Percentiles rank a stretch among this genome's conserved stretches.
These are phyloP conservation scores for Gymnorhina tibicen DNA, from an alignment of 2,113 vertebrate genomes.

Conservation along the genomic window DNA sequence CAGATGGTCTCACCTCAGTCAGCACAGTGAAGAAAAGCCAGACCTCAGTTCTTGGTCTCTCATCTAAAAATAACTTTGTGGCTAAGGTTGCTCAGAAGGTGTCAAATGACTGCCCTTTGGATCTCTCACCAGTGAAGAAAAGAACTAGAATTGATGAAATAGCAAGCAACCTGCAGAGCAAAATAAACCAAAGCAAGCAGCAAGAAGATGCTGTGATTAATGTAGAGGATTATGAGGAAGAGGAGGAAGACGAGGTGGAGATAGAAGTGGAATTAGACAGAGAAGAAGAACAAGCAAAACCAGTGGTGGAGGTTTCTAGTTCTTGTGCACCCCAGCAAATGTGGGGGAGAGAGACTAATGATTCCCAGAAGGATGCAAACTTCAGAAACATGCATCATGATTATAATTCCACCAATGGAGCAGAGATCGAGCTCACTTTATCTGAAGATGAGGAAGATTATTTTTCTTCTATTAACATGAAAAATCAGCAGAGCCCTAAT, in stretches of 20 bases:
- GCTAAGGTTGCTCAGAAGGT: constrained; percentile 86
- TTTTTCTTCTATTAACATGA: constrained; percentile 74
- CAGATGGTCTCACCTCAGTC: constrained; percentile 75
- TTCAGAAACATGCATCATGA: constrained; percentile 81
- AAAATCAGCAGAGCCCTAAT: constrained; percentile 69
- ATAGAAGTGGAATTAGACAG: constrained; percentile 77
- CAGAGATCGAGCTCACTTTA: constrained; percentile 83
- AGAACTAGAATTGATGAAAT: constrained; percentile 93
- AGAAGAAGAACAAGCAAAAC: constrained; percentile 72
- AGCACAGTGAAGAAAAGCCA: constrained; percentile 91
- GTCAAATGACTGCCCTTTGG: constrained; percentile 86
- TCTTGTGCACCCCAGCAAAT: constrained; percentile 78
- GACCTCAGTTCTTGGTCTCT: constrained; percentile 91
- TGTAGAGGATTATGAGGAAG: constrained; percentile 88
- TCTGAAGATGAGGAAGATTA: constrained; percentile 90
- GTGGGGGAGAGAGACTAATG: constrained; percentile 69
- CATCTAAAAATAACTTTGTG: constrained; percentile 88
- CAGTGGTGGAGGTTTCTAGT: constrained; percentile 67
- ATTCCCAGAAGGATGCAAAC: constrained; percentile 71
- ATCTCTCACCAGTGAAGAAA: constrained; percentile 91
- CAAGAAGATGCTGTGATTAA: constrained; percentile 83
- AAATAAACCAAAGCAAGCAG: constrained; percentile 90
- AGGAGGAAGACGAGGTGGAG: constrained; percentile 78
- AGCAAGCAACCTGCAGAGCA: constrained; percentile 93
- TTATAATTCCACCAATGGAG: constrained; percentile 77